phyloP scores from a whole-genome alignment of 2,888 invertebrate species.

The Bellardia pandia region DNA sequence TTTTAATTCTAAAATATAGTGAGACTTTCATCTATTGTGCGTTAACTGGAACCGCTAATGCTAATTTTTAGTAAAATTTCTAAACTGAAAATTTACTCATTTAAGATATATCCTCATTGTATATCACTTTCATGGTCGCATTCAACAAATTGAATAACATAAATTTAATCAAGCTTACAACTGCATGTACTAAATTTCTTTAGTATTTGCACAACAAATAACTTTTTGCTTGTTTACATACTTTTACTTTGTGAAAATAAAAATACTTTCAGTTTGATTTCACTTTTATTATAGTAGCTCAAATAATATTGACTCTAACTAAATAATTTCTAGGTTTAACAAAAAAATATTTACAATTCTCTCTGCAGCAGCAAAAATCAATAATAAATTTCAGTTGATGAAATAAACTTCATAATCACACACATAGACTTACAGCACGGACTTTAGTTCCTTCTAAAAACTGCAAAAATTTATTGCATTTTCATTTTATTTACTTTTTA shows the following conservation, averaged over 20 bases:
- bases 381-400: constrained; percentile 9
- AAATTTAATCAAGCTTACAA: no score
- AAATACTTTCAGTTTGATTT: background rate
- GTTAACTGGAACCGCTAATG: no score
- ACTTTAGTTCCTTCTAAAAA: background rate
- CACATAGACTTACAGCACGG: background rate
- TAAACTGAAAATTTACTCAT: no score
- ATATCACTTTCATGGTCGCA: no score
- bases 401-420: background rate
- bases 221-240: background rate
- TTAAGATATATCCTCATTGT: no score
- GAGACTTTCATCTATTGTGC: no score
- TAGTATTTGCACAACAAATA: background rate
- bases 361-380: background rate
- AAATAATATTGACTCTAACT: constrained; percentile 32
- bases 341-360: constrained; percentile 28
- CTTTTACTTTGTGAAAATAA: background rate
- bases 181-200: background rate
- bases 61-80: no score
- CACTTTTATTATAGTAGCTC: background rate
- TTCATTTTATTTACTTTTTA: constrained; percentile 6
- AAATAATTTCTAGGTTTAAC: constrained; percentile 31
- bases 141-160: no score
- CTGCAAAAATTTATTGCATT: background rate
- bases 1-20: no score